Evolutionary conservation across 2,888 invertebrate genomes (phyloP), one percentile per base, ranked within the genome.

Genomic region (Philopedon plagiatum): DNA sequence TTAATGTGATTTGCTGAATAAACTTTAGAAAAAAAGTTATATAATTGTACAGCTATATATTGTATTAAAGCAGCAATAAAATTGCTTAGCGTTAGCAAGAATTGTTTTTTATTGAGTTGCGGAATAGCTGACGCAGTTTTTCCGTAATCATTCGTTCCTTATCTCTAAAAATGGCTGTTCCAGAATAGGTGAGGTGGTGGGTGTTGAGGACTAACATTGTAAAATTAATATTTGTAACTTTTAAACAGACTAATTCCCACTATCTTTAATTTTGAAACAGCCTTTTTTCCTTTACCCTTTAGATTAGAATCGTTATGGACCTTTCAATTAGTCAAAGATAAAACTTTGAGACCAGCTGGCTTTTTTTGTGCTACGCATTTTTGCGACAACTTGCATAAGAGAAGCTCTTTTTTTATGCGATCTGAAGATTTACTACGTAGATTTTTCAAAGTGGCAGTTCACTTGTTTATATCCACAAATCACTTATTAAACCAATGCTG

Each of bases 101-200:
- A 74, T 58, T 64, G 75, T 75, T 76, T 76, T 79, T 80, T 80
- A 78, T 79, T 54, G 7, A 13, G 13, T 49, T 49, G 26, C 49
- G 26, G 49, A 49, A 26, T 13, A 26, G 5, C 1, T 8, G 15
- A 8, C 7, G 15, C n/a, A n/a, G n/a, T 5, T 41, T 41, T 15
- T 41, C 41, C 15, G 41, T 41, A 15, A 41, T 41, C 7, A 26
- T 9, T n/a, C 29, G n/a, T 65, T 70, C 77, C 75, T 73, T 77
- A 79, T 81, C 76, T 85, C 83, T 84, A 83, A 84, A 84, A 85
- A 84, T 84, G 84, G 85, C 84, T 85, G 85, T 86, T 86, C 85
- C 85, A 84, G 80, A 81, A 79, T 79, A 82, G 80, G 5, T 46
- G 61, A 83, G 85, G 84, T 83, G 84, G 84, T 81, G 77, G 78